Conservation (phyloP, 2,113 vertebrate genomes). For the Sylvilagus bachmani region DNA sequence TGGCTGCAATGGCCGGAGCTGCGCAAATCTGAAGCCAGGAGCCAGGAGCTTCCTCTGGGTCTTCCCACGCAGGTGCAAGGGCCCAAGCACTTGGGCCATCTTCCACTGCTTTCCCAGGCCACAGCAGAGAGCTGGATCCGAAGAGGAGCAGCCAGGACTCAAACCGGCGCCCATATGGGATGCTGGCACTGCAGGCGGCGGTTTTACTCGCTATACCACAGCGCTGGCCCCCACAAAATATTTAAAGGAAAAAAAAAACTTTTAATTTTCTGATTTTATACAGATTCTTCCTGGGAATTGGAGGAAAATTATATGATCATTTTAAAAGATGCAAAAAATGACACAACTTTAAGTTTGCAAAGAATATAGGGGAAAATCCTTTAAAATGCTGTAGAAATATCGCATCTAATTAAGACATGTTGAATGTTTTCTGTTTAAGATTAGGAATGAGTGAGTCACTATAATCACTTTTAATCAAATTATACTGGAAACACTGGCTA, state of each 20-base stretch:
- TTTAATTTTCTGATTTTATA: constrained; percentile 36
- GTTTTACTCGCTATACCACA: too few relatives aligned
- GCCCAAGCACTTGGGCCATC: too few relatives aligned
- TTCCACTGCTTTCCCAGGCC: too few relatives aligned
- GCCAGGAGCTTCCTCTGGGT: too few relatives aligned
- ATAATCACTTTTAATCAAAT: constrained; percentile 57
- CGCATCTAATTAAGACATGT: background rate
- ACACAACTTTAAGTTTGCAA: constrained; percentile 44
- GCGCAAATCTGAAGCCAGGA: too few relatives aligned
- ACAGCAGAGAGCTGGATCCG: too few relatives aligned
- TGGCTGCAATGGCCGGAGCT: too few relatives aligned
- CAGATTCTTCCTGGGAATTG: background rate
- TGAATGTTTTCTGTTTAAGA: constrained; percentile 18
- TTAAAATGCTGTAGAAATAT: constrained; percentile 30
- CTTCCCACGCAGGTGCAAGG: too few relatives aligned
- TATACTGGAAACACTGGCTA: background rate
- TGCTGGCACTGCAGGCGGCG: too few relatives aligned
- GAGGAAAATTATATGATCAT: constrained; percentile 29
- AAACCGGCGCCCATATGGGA: too few relatives aligned
- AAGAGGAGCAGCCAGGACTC: too few relatives aligned
- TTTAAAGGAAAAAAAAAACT: background rate
- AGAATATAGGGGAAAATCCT: constrained; percentile 35
- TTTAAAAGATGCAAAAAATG: constrained; percentile 25
- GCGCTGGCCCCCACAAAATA: too few relatives aligned
- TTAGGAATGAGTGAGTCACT: background rate